Percentiles rank a stretch among this genome's conserved stretches.
Evolutionary conservation across 35 echinoderm and acorn worm species (phyloP).

Genomic region (Holothuria glaberrima): DNA sequence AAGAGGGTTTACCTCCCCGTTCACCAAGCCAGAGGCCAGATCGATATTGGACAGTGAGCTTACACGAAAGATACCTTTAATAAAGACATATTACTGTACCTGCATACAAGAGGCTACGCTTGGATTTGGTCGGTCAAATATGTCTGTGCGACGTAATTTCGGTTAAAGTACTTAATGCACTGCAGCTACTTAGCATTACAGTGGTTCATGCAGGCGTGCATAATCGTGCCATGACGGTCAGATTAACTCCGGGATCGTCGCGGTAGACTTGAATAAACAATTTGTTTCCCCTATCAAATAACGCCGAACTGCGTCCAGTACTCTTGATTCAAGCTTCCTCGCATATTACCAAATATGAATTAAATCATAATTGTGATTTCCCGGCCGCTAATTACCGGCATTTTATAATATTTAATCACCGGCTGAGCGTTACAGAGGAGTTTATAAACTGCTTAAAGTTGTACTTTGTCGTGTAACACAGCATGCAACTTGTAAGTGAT

Average conservation of each 20-base stretch:
- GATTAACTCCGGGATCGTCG: background rate
- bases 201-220: background rate
- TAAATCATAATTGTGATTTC: constrained; percentile 42
- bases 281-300: constrained; percentile 1
- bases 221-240: constrained; percentile 13
- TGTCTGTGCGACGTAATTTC: no score
- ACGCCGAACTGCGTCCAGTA: background rate
- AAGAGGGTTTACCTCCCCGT: no score
- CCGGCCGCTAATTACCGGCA: background rate
- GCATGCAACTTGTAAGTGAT: no score
- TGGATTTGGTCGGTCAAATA: no score
- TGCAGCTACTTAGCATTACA: constrained; percentile 6
- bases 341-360: constrained; percentile 45
- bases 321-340: constrained; percentile 4
- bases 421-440: background rate
- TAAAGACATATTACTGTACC: no score
- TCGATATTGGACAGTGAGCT: no score
- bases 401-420: constrained; percentile 13
- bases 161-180: no score
- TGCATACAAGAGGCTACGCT: no score
- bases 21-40: no score
- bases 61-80: no score
- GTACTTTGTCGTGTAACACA: no score
- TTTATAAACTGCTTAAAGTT: no score
- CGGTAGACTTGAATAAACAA: constrained; percentile 26